Base-by-base conservation (phyloP, 2,113 vertebrate genomes). In the Mesoclemmys tuberculata region DNA sequence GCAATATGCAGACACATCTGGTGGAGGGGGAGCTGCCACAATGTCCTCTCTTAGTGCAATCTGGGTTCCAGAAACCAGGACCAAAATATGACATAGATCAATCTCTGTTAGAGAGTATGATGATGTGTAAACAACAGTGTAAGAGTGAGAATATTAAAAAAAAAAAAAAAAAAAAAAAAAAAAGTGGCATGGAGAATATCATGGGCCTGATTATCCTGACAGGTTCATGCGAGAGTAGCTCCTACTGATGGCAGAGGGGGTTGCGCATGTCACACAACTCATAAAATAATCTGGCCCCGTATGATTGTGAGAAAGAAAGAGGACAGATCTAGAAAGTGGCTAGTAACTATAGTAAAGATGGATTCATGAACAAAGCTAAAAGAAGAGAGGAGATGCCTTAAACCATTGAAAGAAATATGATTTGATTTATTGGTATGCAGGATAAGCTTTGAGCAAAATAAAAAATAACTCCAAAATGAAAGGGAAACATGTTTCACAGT, bases 401-500 rank as follows among this genome's bases (percentile, higher is more conserved):
- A 88, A 95, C 89, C 78, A 94, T 96, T 93, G 90, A 96, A 97
- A 94, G 90, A 96, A 97, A 94, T 95, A 83, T 93, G 75, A 91
- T 94, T 96, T 98, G 94, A 96, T 97, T 97, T 88, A 94, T 97
- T 96, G 92, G 80, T 75, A 91, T 96, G 93, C 92, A 93, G 51
- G 55, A 80, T 90, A 94, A 94, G 81, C 55, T 90, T 92, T 90
- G 82, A 95, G 84, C 4, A 85, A 93, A 95, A 82, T 54, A 54
- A 90, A 92, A 92, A 89, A 64, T 2, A 38, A 12, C 75, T 84
- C 82, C 56, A 85, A 97, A 97, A 95, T 97, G 94, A 95, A 97
- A 93, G 49, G 79, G 91, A 97, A 97, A 97, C 95, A 95, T 97
- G 96, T 96, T 98, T 97, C 97, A 93, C 93, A 97, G 93, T 90